Evolutionary conservation across 2,113 vertebrate genomes (phyloP), one percentile per base, ranked within the genome.

Genomic region (Panthera tigris): DNA sequence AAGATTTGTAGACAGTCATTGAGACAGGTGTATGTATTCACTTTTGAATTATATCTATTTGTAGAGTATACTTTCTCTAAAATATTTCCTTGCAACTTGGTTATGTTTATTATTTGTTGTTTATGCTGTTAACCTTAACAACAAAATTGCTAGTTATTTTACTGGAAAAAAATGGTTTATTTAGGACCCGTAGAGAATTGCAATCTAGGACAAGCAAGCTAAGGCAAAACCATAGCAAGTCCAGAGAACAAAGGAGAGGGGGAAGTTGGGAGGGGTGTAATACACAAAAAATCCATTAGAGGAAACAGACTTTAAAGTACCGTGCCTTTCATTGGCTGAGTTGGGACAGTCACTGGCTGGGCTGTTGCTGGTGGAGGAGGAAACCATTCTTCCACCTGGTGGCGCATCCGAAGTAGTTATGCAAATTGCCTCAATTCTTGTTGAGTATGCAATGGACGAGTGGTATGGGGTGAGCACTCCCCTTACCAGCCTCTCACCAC

Each of bases 31-130:
- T 74, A 50, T 83, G 94, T 79, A 92, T 65, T 0, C 2, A 92
- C 16, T 85, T 65, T 95, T 97, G 82, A 97, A 68, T 83, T 90
- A 76, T 6, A 0, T 87, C 97, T 98, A 68, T 97, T 97, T 97
- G 16, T n/a, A 66, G 48, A 69, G 65, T 95, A 84, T 83, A 94
- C 98, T 98, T 98, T 82, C 25, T 78, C 33, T 31, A 89, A 95
- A 41, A 61, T 95, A 27, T 73, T 85, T 63, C 10, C 68, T 97
- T 97, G 79, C 0, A 97, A 55, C 1, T 23, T 79, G 29, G 16
- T 41, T 15, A 85, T 94, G 78, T 97, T 98, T 90, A 93, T 97
- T 91, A 65, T 98, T 98, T 93, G 94, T n/a, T 97, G 16, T 78
- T 97, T 96, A 89, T 98, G 41, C 74, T 48, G 74, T 78, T 31